Evolutionary conservation across 1,140 invertebrate genomes (phyloP).

Genomic region (Sinella curviseta): DNA sequence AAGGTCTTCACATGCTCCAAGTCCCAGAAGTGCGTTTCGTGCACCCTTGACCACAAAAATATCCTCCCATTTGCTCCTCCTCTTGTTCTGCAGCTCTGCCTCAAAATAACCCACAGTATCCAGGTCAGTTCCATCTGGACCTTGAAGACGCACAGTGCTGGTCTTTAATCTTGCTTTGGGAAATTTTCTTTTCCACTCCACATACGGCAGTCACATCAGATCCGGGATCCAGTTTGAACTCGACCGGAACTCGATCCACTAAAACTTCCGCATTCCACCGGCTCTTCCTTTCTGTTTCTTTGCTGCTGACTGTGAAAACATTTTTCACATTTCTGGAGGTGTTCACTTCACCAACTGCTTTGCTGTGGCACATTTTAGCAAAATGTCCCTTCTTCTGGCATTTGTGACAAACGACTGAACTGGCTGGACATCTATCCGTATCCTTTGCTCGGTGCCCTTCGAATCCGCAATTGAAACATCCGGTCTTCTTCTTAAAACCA

Average conservation of each 20-base stretch:
- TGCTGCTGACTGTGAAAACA: not conserved
- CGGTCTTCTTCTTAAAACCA: not conserved
- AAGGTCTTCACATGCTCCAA: not conserved
- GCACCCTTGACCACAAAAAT: conserved; percentile 1
- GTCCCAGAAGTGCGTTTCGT: not conserved
- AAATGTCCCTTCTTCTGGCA: conserved; percentile 26
- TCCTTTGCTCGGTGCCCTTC: not conserved
- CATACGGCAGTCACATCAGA: conserved; percentile 31
- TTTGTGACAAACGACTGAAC: not conserved
- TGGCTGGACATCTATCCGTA: conserved; percentile 30
- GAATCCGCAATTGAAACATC: not conserved
- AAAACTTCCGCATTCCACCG: conserved; percentile 18
- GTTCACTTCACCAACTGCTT: not conserved
- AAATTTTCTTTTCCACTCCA: not conserved
- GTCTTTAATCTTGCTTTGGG: not conserved
- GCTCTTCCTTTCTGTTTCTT: not conserved
- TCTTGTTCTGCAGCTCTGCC: not conserved
- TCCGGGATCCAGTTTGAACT: conserved; percentile 28
- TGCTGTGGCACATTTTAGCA: conserved; percentile 15
- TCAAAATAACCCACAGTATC: not conserved
- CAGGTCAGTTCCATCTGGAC: not conserved
- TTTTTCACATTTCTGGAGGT: not conserved
- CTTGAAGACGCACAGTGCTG: not conserved
- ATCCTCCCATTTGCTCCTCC: not conserved
- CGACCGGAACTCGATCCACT: not conserved